Base-by-base conservation (phyloP, 1,140 invertebrate genomes). In the Dendroctonus ponderosae region DNA sequence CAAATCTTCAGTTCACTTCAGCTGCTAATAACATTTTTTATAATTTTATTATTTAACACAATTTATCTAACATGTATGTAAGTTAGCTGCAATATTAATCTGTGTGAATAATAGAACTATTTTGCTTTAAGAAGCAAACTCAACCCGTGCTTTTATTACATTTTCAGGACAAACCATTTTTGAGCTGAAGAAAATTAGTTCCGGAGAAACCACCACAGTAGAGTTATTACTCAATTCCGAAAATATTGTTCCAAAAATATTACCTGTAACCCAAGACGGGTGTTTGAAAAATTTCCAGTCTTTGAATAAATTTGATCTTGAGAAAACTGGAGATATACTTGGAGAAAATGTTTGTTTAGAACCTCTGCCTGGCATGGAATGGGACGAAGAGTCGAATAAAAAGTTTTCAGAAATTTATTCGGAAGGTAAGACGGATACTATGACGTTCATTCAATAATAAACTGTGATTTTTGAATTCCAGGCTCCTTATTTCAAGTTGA, bases 151-250 rank as follows among this genome's bases (percentile, higher is more conserved):
- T 2, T 51, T 5, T 15, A 14, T 6, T 12, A 52, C 15, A 56
- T 39, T 66, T 43, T 66, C 59, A 66, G 63, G 87, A n/a, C 82
- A 82, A 49, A 85, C 84, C 5, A 83, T 85, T 53, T 89, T 89
- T 60, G 83, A 83, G 41, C 83, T 85, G 7, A 80, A 86, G 60
- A 83, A 88, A 69, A 76, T 87, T 48, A 82, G 83, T n/a, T 83
- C 85, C 0, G 85, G 84, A 1, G 86, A 89, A 75, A 85, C 84
- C 26, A 85, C 87, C 0, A 78, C 84, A 0, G 85, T 91, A 0
- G 83, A 88, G 70, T 75, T 91, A 9, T 82, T 82, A 11, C 71
- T 86, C 0, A 80, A 88, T 57, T 82, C 79, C 1, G 80, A 85
- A 54, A 87, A 88, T 62, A 84, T 90, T 0, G 80, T 82, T 0